These are phyloP conservation scores for Habropoda laboriosa DNA, from an alignment of 1,140 invertebrate species.

Conservation along the genomic window DNA sequence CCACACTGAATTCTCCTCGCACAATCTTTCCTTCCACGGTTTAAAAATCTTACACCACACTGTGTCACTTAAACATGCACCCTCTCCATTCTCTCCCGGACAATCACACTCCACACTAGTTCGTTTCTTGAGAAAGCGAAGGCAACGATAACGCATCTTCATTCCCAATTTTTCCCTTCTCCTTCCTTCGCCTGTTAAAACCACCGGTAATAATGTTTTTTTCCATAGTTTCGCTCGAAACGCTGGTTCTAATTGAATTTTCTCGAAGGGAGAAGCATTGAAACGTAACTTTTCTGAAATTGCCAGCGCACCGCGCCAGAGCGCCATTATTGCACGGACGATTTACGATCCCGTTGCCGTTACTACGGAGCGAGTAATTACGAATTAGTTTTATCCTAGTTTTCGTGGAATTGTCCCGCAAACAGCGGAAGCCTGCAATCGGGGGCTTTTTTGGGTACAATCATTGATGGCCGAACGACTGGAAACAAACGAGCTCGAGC, in stretches of 20 bases:
- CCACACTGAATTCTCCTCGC: too few species aligned
- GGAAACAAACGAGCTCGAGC: conserved; percentile 20
- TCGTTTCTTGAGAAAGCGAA: too few species aligned
- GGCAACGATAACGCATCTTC: too few species aligned
- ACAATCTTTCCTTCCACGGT: too few species aligned
- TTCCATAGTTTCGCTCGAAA: too few species aligned
- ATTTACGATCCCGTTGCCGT: conserved; percentile 1
- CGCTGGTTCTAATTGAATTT: not conserved
- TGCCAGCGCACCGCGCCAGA: not conserved
- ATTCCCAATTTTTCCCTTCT: too few species aligned
- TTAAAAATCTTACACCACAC: too few species aligned
- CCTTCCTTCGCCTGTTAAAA: too few species aligned
- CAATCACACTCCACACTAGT: too few species aligned
- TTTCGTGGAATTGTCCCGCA: not conserved
- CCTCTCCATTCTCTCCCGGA: too few species aligned
- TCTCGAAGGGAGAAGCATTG: not conserved
- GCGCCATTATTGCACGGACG: not conserved
- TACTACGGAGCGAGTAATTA: not conserved
- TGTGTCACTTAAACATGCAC: too few species aligned
- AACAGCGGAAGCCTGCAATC: conserved; percentile 1
- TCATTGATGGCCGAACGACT: conserved; percentile 1
- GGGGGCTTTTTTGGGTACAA: not conserved
- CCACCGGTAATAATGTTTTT: not conserved
- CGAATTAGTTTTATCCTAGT: conserved; percentile 38
- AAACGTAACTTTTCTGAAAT: not conserved